These are phyloP conservation scores for Notarius quadriscutis DNA, from an alignment of 2,113 vertebrate genomes.

Conservation along the genomic window DNA sequence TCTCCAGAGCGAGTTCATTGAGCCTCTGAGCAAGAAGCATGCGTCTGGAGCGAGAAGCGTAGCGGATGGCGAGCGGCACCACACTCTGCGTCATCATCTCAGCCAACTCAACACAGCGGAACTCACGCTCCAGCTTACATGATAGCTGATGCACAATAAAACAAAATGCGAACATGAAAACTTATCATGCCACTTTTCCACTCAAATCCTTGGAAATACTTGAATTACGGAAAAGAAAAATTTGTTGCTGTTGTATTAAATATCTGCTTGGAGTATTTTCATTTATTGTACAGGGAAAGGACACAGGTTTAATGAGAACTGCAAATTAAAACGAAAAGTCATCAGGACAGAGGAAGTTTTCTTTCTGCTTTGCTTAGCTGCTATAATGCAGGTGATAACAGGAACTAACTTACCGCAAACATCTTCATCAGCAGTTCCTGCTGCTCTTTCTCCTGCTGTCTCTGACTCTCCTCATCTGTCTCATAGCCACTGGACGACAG, in stretches of 20 bases:
- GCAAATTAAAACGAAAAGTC: too few species aligned
- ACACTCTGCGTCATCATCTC: conserved; percentile 88
- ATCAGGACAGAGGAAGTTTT: too few species aligned
- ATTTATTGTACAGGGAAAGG: neutral
- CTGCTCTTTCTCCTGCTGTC: conserved; percentile 81
- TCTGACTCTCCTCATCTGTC: conserved; percentile 78
- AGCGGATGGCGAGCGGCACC: conserved; percentile 87
- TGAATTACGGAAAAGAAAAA: neutral
- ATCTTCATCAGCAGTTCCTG: conserved; percentile 96
- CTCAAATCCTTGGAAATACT: neutral
- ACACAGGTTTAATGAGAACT: too few species aligned
- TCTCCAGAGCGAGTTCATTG: conserved; percentile 84
- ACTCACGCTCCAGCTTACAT: conserved; percentile 92
- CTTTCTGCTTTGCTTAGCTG: neutral
- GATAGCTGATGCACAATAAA: conserved; percentile 79
- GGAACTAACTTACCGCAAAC: conserved; percentile 86
- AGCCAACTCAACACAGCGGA: conserved; percentile 90
- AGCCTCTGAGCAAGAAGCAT: conserved; percentile 87
- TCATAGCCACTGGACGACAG: conserved; percentile 86
- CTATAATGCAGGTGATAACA: neutral
- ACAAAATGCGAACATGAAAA: neutral
- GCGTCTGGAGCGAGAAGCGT: conserved; percentile 86
- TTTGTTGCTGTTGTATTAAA: neutral
- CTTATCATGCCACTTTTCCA: neutral
- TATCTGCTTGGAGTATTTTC: neutral